Evolutionary conservation across 2,888 invertebrate genomes (phyloP), one percentile per base, ranked within the genome.

Genomic region (Urechis unicinctus): DNA sequence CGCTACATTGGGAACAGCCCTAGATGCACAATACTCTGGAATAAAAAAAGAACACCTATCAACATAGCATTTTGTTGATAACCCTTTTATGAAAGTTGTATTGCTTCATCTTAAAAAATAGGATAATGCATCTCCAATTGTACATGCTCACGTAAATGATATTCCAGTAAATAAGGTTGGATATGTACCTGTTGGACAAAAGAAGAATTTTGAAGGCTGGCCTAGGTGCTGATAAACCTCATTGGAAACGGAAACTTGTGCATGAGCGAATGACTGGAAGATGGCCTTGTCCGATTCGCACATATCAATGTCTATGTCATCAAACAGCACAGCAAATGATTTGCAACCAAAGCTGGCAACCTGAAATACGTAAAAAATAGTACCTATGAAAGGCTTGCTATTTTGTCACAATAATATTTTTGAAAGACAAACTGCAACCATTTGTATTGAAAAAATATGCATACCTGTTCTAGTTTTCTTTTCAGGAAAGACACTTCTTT

Each of bases 281-380:
- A 91, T 88, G 81, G 94, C 92, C 78, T 93, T 93, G 72, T 98
- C 97, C 0, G 91, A 87, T 77, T 93, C 92, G 59, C 90, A 91
- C 87, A 98, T 89, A 79, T 95, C 93, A 0, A 92, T 88, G 72
- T 97, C 96, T 68, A 98, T 98, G 72, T 98, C 98, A 75, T 98
- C 98, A 75, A 98, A 98, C 6, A 98, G 82, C 24, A 98, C 80
- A 0, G 98, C 94, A 80, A 97, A 98, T 13, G 95, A 92, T 21
- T 83, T 84, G 77, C 94, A 94, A 2, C 94, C 94, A 78, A 93
- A 89, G 67, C 89, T 88, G 13, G 88, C 86, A 0, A 95, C 92
- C 82, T 83, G 66, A 6, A 65, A 50, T 22, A 1, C 22, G n/a
- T 41, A 49, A 43, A 55, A 44, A 17, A 29, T 6, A 25, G 21